These are phyloP conservation scores for Protaetia brevitarsis DNA, from an alignment of 1,140 invertebrate species.

Conservation along the genomic window DNA sequence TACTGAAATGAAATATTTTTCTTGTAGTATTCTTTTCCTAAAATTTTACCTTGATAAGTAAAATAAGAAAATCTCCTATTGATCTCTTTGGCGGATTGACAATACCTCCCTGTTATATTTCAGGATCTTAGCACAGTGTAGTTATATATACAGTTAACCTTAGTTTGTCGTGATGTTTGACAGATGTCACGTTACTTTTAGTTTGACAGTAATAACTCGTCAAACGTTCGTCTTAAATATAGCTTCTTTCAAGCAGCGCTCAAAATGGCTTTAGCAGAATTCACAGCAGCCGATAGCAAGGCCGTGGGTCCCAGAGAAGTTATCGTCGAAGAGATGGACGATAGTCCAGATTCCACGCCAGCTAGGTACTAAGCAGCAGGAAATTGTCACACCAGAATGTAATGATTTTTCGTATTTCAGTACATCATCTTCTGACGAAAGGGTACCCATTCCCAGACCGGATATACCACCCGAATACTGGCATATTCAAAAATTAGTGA, in stretches of 20 bases:
- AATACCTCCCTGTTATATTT: too few relatives aligned
- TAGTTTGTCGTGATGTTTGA: too few relatives aligned
- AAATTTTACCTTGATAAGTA: too few relatives aligned
- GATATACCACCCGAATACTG: conserved; percentile 77
- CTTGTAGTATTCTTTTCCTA: too few relatives aligned
- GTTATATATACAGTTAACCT: too few relatives aligned
- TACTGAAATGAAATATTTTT: too few relatives aligned
- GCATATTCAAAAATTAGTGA: conserved; percentile 90
- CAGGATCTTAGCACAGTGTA: too few relatives aligned
- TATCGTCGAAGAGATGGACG: conserved; percentile 42
- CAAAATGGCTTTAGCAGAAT: conserved; percentile 1
- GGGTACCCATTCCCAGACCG: conserved; percentile 34
- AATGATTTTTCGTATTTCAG: conserved; percentile 25
- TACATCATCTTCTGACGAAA: conserved; percentile 40
- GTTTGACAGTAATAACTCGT: too few relatives aligned
- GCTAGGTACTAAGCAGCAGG: too few relatives aligned
- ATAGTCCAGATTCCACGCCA: conserved; percentile 43
- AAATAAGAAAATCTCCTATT: too few relatives aligned
- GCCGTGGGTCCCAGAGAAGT: conserved; percentile 41
- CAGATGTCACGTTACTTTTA: too few relatives aligned
- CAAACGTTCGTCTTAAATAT: neutral
- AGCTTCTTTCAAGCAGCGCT: neutral
- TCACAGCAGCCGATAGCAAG: conserved; percentile 29
- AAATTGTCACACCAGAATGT: neutral
- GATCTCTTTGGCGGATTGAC: too few relatives aligned